Evolutionary conservation across 2,888 invertebrate species (phyloP), one percentile per base, ranked within the genome.

Genomic region (Cheilosia vulpina): DNA sequence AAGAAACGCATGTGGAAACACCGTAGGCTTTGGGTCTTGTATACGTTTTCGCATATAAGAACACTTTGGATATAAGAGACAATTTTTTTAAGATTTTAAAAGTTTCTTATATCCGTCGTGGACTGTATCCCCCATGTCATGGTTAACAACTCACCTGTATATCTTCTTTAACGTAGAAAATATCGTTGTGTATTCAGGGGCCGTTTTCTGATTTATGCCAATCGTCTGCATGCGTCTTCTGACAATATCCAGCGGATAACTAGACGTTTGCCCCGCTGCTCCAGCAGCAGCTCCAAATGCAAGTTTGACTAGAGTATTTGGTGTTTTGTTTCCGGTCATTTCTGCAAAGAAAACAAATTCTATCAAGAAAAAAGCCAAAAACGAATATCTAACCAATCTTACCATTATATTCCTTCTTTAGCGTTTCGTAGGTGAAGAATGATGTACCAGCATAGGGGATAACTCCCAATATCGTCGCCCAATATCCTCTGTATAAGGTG

Each of bases 361-460:
- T 6, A n/a, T 34, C 17, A 7, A 15, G 34, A 38, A 21, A 19
- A 1, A 4, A n/a, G 1, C 15, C 38, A 17, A 11, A 15, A 52
- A 50, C 9, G 19, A 5, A 4, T 4, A 27, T 9, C 19, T 21
- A 50, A n/a, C 11, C 7, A 57, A 24, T 38, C 38, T 93, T 91
- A 97, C 97, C 96, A 89, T 93, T 92, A 90, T 97, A 95, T 89
- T 95, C 92, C 82, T 95, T 95, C 92, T 99, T 99, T 31, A 99
- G 94, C 0, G 97, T 96, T 93, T 99, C 99, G 91, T 98, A 99
- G 0, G 98, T 99, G 93, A 96, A 99, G 93, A 99, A 99, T 17
- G 98, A 98, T 65, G 97, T 96, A 4, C 99, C 99, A 0, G 99
- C 98, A 92, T 99, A 99, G 0, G 98, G 98, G 88, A 99, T 96